Evolutionary conservation across 2,888 invertebrate species (phyloP), one percentile per base, ranked within the genome.

Genomic region (Ectemnius lituratus): DNA sequence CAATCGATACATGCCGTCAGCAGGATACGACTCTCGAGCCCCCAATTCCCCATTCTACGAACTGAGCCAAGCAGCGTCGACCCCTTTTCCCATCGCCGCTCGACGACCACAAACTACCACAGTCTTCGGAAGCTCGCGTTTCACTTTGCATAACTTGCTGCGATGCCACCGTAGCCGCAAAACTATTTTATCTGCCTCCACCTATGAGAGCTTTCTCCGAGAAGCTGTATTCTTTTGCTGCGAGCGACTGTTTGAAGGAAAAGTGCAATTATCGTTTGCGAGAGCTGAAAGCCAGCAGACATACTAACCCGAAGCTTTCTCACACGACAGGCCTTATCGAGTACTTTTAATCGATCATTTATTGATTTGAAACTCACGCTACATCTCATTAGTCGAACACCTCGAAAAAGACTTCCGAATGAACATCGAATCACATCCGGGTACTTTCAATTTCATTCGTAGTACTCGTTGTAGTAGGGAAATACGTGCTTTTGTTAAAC

Each of bases 1-100:
- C 87, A 88, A 88, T 88, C 88, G 87, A 88, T 88, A 88, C 84
- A 87, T 83, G 80, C 85, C 82, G 78, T 80, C 84, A 83, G 83
- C 82, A 81, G 84, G 82, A 84, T 79, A 71, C 37, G 37, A 37
- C 37, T 37, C 82, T 84, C 83, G 76, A 84, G 78, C 84, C 75
- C 78, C 84, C 81, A 81, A 83, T 80, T 83, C 82, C 75, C 74
- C 82, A 75, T 78, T 79, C 76, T 79, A 58, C 69, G 80, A 82
- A 85, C 81, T 83, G 80, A 81, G 78, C 81, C 77, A 78, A 75
- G 75, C 80, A 75, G 79, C 73, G 73, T 67, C 75, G 71, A 70
- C 60, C 78, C 73, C 65, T 73, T 37, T 37, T 37, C 37, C 37
- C 37, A 37, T 37, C 37, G 37, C 76, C 75, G 75, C 81, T 80